Conservation (phyloP, 2,113 vertebrate species). For the Ovis aries region ARS-UI_Ramb_v3.0 NC_056054.1:75657501-75658000, state of each 20-base stretch:
- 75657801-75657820: constrained; percentile 78
- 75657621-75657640: not conserved
- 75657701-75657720: constrained; percentile 58
- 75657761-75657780: constrained; percentile 69
- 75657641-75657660: not conserved
- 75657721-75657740: constrained; percentile 72
- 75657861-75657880: constrained; percentile 81
- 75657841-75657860: constrained; percentile 81
- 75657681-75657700: constrained; percentile 34
- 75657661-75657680: not conserved
- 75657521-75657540: not conserved
- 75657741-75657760: constrained; percentile 74
- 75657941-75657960: constrained; percentile 71
- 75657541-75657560: not conserved
- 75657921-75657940: constrained; percentile 71
- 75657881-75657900: constrained; percentile 87
- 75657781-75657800: constrained; percentile 74
- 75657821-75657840: constrained; percentile 80
- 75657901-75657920: constrained; percentile 78
- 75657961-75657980: constrained; percentile 71
- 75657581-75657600: not conserved
- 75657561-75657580: not conserved
- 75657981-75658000: constrained; percentile 78
- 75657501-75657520: not conserved
- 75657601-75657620: not conserved